These are phyloP conservation scores for Sitophilus oryzae DNA, from an alignment of 1,140 invertebrate species.

Conservation along the genomic window DNA sequence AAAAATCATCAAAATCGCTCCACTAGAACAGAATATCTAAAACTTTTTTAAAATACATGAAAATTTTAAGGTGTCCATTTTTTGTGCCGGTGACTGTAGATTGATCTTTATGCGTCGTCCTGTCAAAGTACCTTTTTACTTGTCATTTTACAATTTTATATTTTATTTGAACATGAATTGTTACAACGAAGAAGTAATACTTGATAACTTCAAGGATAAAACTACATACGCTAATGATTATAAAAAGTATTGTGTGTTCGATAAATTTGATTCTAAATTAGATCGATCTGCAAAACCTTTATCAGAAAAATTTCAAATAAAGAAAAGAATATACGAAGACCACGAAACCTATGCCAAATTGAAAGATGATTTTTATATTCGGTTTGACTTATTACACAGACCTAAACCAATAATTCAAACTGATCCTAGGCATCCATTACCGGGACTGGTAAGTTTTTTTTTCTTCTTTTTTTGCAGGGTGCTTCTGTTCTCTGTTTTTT, in stretches of 20 bases:
- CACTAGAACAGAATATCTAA: too few species aligned
- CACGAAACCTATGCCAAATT: conserved; percentile 33
- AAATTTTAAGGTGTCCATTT: too few species aligned
- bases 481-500: too few species aligned
- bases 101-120: background rate
- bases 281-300: conserved; percentile 18
- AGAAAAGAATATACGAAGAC: conserved; percentile 20
- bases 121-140: too few species aligned
- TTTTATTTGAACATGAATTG: conserved; percentile 16
- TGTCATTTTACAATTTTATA: background rate
- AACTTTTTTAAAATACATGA: too few species aligned
- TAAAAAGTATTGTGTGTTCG: conserved; percentile 28
- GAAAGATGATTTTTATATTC: conserved; percentile 31
- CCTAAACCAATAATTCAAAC: conserved; percentile 33
- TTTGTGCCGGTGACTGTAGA: too few species aligned
- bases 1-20: too few species aligned
- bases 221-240: conserved; percentile 37
- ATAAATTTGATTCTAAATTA: conserved; percentile 10
- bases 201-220: conserved; percentile 28
- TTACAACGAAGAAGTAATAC: conserved; percentile 29
- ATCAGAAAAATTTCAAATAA: conserved; percentile 9
- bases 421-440: conserved; percentile 27
- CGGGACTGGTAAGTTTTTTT: conserved; percentile 23
- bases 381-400: conserved; percentile 32
- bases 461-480: too few species aligned